Conservation (phyloP, 2,797 vertebrate genomes). For the Neostethus bicornis region DNA sequence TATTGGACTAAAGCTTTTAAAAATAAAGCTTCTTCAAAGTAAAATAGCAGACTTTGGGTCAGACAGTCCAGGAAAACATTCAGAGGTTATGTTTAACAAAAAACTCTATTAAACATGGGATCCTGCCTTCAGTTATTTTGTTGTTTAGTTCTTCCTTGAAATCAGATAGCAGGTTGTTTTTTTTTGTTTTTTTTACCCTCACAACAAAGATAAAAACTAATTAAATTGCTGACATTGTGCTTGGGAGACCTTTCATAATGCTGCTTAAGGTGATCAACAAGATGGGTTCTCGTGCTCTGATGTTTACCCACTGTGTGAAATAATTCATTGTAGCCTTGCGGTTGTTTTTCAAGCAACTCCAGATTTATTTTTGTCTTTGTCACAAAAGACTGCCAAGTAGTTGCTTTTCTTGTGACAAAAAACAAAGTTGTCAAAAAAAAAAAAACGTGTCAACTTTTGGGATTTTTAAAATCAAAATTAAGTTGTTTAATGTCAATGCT, state of each 20-base stretch:
- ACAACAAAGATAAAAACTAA: background rate
- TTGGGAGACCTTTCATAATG: background rate
- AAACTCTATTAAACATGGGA: slow-evolving; percentile 38
- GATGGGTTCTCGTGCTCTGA: background rate
- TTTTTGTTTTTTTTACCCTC: background rate
- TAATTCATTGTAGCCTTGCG: too few species aligned
- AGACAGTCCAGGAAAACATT: slow-evolving; percentile 31
- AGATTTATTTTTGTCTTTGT: too few species aligned
- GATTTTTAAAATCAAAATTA: too few species aligned
- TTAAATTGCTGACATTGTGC: background rate
- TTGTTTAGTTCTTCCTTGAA: slow-evolving; percentile 13
- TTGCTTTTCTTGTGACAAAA: too few species aligned
- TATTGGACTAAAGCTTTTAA: slow-evolving; percentile 50
- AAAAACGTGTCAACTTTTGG: too few species aligned
- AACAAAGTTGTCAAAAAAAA: too few species aligned
- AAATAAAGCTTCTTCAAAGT: slow-evolving; percentile 51
- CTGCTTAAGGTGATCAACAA: background rate
- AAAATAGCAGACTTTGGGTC: slow-evolving; percentile 49
- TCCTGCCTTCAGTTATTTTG: slow-evolving; percentile 24
- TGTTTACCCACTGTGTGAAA: too few species aligned
- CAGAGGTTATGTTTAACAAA: slow-evolving; percentile 55
- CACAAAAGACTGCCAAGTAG: too few species aligned
- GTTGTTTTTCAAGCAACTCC: too few species aligned
- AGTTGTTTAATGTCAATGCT: too few species aligned
- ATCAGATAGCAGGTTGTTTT: background rate